A percentile compares a stretch with the other conserved stretches of the same genome.
phyloP scores from a whole-genome alignment of 2,797 vertebrate genomes.

The Morus bassanus region DNA sequence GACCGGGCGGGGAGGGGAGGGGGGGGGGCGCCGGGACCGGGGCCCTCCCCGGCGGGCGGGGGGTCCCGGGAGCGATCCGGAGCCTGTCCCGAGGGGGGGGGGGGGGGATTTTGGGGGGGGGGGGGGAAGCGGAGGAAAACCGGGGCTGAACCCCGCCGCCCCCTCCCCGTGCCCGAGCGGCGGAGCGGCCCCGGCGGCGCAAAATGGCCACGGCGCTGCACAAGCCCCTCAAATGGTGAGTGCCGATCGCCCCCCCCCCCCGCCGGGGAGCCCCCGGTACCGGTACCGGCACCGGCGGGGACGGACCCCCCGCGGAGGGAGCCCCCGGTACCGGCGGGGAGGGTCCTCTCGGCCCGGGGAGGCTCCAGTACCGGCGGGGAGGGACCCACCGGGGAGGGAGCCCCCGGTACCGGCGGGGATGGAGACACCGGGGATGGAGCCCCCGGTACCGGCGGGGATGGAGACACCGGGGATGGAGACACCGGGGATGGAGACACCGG shows the following conservation, averaged over 20 bases:
- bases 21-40: background rate
- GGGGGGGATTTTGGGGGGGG: background rate
- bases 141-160: background rate
- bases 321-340: no score
- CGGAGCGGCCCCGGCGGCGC: background rate
- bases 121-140: background rate
- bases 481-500: no score
- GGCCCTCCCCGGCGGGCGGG: background rate
- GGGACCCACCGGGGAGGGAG: no score
- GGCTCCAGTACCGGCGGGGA: no score
- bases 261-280: background rate
- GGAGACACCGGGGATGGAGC: no score
- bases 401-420: no score
- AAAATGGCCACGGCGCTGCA: background rate
- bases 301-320: no score
- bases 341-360: no score
- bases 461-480: no score
- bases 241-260: no score
- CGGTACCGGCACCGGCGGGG: no score
- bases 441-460: no score
- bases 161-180: background rate
- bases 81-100: background rate
- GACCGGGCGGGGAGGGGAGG: background rate
- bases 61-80: background rate
- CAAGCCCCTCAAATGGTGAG: background rate